Base-by-base conservation (phyloP, 2,888 invertebrate genomes). In the Ormyrus labotus region DNA sequence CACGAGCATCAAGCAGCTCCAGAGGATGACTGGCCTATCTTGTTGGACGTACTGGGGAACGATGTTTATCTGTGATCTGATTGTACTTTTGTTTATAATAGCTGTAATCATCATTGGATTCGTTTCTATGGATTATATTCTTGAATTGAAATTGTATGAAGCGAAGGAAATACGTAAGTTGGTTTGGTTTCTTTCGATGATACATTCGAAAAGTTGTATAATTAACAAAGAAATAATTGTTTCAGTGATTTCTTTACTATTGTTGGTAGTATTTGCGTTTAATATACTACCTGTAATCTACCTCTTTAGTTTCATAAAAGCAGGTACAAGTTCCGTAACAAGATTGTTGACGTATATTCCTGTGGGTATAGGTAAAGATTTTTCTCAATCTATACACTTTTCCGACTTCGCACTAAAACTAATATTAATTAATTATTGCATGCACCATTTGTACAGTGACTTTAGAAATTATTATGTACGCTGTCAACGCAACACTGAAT, bases 191-290 rank as follows among this genome's bases (percentile, higher is more conserved):
- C 48, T 48, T 7, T 64, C 0, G 7, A 55, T 45, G 45, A 34
- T 34, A 34, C 34, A 34, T 34, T 34, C 4, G 34, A 34, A 0
- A 50, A 48, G 6, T 8, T 45, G 3, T 11, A 45, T 60, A 48
- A 50, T 57, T 3, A 57, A 34, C 50, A 11, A 58, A 50, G 10
- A 45, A 58, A 50, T 34, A 53, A 47, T 75, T 57, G 34, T 88
- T 88, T 47, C 85, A 90, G 88, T 84, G 60, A 85, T 85, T 0
- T 93, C 96, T 1, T 86, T 97, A 53, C 91, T 96, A 45, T 91
- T 96, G 70, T 95, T 95, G 86, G 85, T 97, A 6, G 85, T 95
- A 8, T 89, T 96, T 68, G 98, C 96, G 88, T 90, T 94, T 70
- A 92, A 94, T 70, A 92, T 95, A 48, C 78, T 90, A 63, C 85